Base-by-base conservation (phyloP, 2,888 invertebrate species). In the Archips crataeganus region DNA sequence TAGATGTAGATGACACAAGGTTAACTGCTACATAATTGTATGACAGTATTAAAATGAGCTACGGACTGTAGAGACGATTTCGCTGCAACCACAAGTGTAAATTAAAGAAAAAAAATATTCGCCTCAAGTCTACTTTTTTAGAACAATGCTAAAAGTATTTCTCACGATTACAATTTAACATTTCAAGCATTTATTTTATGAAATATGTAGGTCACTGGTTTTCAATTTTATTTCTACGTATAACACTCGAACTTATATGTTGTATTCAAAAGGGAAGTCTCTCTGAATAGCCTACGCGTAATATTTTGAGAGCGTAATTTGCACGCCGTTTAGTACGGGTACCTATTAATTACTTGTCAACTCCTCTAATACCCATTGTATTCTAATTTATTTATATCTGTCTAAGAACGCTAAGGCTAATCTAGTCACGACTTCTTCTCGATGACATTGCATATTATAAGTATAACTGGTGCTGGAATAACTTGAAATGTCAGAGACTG, bases 371-470 rank as follows among this genome's bases (percentile, higher is more conserved):
- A 81, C 82, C 90, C 82, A 93, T 94, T 93, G 94, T 93, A 93
- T 93, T 93, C 88, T 92, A 93, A 93, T 93, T 87, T 83, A 87
- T 87, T 86, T 83, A 86, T 70, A 88, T 84, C 86, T 83, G 88
- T 85, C 87, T 87, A 83, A 86, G 84, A 80, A 79, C 76, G 79
- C 82, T 90, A 93, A 94, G 93, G 94, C 84, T 92, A 81, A 79
- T 84, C 81, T 81, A 80, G 91, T 92, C 94, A 93, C 93, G 93
- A 89, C 78, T 77, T 76, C 78, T 84, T 86, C 85, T 82, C 75
- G 81, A 83, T 80, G 90, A 89, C 89, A 88, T 82, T 86, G 81
- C 82, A 65, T 64, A 64, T 69, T 69, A 42, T 23, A 72, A 54
- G 23, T 23, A 54, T 23, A 54, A 57, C 57, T 68, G 47, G 39